phyloP scores from a whole-genome alignment of 64 coral and sea anemone species.

The Stichodactyla mertensii region DNA sequence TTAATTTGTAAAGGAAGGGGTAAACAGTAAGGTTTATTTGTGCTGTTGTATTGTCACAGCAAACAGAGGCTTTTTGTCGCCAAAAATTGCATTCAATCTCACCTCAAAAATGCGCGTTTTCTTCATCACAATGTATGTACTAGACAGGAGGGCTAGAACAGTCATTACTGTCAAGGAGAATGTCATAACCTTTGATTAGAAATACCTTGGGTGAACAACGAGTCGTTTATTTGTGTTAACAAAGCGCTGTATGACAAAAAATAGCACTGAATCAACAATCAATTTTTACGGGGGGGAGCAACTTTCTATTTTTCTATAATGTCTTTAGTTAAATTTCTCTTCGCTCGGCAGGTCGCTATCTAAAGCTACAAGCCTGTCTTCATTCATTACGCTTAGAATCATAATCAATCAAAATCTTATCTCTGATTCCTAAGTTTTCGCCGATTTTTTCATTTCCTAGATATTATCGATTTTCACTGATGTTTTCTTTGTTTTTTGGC shows the following conservation, averaged over 20 bases:
- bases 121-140: neutral
- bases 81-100: neutral
- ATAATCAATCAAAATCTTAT: neutral
- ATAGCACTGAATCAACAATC: neutral
- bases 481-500: neutral
- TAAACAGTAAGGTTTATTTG: neutral
- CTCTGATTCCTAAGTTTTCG: neutral
- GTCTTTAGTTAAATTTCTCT: neutral
- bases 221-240: neutral
- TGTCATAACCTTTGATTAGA: constrained; percentile 13
- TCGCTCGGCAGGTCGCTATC: neutral
- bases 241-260: neutral
- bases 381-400: neutral
- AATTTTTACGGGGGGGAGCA: neutral
- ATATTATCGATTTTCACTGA: neutral
- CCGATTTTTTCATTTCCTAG: neutral
- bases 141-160: neutral
- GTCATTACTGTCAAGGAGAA: neutral
- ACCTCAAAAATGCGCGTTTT: neutral
- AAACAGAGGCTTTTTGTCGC: neutral
- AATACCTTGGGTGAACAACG: neutral
- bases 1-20: neutral
- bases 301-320: too few species aligned
- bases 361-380: neutral
- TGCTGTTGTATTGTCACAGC: too few species aligned